Base-by-base conservation (phyloP, 1,140 invertebrate genomes). In the Microplitis demolitor region DNA sequence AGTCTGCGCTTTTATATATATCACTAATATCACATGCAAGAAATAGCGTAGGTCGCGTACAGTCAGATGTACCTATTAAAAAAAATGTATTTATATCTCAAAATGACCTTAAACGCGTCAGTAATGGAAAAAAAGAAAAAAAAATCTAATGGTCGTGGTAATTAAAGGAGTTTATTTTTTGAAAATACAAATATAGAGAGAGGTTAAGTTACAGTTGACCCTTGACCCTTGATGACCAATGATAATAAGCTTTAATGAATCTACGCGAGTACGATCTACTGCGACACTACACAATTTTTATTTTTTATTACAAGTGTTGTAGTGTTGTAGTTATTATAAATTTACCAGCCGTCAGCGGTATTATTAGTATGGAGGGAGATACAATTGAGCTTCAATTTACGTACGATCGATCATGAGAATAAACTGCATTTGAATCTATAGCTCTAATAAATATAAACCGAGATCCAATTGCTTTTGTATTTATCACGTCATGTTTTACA, bases 231-330 rank as follows among this genome's bases (percentile, higher is more conserved):
- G 50, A 62, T 74, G 72, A 69, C 72, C 68, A 69, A 60, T 51
- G 72, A 54, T 71, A 74, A 76, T 69, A 60, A 74, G 72, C 54
- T 69, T 76, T 74, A 74, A 76, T 66, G 69, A 74, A 76, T 76
- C 68, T 69, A 56, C 69, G 24, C 24, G 2, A 24, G 24, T 24
- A 71, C 69, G 69, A 54, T 58, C 13, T 45, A 69, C n/a, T 66
- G 33, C 35, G 50, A 68, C 13, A 68, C 45, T 34, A 68, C 31
- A 13, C n/a, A 13, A 11, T 54, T n/a, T 24, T 14, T 24, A 54
- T 54, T 24, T 54, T 5, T 54, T 14, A 14, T 14, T 14, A 54
- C 33, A 60, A 35, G 16, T 24, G 9, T 11, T n/a, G 11, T 13
- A 45, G 31, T 53, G 13, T 33, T 56, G 54, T 50, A 69, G 50